Evolutionary conservation across 1,140 invertebrate genomes (phyloP), one percentile per base, ranked within the genome.

Genomic region (Temnothorax curvispinosus): DNA sequence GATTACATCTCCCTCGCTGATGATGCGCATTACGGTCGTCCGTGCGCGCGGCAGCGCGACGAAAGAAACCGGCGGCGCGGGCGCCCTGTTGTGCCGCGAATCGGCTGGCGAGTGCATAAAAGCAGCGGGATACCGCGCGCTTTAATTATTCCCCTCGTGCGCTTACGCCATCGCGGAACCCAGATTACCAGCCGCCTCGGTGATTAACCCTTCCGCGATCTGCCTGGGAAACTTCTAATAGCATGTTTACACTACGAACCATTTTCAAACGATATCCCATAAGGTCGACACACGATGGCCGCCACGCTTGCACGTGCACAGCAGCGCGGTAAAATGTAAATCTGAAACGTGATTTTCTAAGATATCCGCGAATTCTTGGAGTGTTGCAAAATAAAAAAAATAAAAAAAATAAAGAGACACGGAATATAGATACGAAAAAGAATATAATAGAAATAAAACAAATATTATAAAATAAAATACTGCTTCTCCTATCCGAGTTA

Each of bases 101-200:
- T 82, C 80, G 54, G 54, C 32, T 52, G 41, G 69, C 80, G 69
- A 84, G 80, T 84, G 41, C 54, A 84, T 84, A 74, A 84, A 75
- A 74, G 80, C 80, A 84, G 69, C 80, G 69, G 80, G 80, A 64
- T 84, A 84, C 56, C 80, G 80, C 69, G 80, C 54, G 69, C 69
- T 84, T 84, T 84, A 84, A 84, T 84, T 84, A 84, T 84, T 84
- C 80, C 32, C 67, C 67, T 32, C 41, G 54, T 60, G 54, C 69
- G n/a, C 69, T 84, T 60, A 74, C 54, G 54, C 80, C 67, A 60
- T 60, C 80, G 67, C 67, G 80, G 44, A 74, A 75, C 41, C 67
- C 21, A 58, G 67, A 74, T 74, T 60, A 58, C 54, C 54, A 47
- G 27, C 69, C 41, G 80, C 54, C 52, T 60, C 47, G 69, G 69